Evolutionary conservation across 2,888 invertebrate species (phyloP), one percentile per base, ranked within the genome.

Genomic region (Drosophila prolongata): DNA sequence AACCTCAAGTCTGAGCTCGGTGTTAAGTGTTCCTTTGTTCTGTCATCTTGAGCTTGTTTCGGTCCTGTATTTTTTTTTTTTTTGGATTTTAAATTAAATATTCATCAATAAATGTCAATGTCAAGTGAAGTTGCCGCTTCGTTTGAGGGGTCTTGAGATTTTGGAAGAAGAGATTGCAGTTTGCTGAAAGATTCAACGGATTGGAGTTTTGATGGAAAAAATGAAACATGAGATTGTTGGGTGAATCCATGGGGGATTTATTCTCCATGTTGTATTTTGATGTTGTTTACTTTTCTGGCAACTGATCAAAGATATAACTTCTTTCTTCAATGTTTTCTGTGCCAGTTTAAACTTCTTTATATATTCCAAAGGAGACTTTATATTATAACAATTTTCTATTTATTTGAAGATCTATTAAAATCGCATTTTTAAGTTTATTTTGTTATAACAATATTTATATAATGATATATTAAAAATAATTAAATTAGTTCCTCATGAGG

Each of bases 81-180:
- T 62, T 65, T 43, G 13, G 47, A 55, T 47, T 60, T 58, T 38
- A 56, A 61, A 40, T 69, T 67, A 58, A 70, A 70, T 69, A 50
- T 50, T 77, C 72, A 84, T 79, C 76, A 83, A 79, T 78, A 70
- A 83, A 75, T 62, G 56, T 80, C 78, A 60, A 52, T 67, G 46
- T 30, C 67, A 80, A 74, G 77, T 40, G 57, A 55, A 64, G 53
- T 72, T 72, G 61, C 62, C 34, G 65, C 77, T 34, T 54, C 49
- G 42, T 58, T 50, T 34, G 6, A 44, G 47, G 3, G 30, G 38
- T n/a, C 19, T 46, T 9, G 38, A 65, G 50, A 61, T 57, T 40
- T 55, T 50, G 10, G 30, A 24, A 52, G 38, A 37, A 38, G 27
- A 58, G 27, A 68, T 69, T 34, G 70, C 69, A 50, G 27, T 67